Conservation (phyloP, 1,140 invertebrate species). For the Monomorium pharaonis region DNA sequence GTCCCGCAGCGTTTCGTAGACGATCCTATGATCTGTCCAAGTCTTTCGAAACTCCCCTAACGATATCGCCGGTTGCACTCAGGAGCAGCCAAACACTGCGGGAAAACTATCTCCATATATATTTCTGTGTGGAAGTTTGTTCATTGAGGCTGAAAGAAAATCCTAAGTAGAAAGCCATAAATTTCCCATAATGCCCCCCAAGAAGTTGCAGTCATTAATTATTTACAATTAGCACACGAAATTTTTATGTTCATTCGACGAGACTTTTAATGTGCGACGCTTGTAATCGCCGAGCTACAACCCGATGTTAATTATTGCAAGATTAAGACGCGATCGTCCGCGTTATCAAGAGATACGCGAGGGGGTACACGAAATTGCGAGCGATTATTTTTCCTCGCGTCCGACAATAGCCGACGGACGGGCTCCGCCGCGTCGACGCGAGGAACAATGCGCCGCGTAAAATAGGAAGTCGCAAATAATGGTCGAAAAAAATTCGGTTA, state of each 20-base stretch:
- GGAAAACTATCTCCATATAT: slow-evolving; percentile 4
- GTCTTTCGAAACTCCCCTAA: slow-evolving; percentile 47
- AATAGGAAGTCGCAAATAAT: slow-evolving; percentile 46
- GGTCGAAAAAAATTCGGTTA: slow-evolving; percentile 26
- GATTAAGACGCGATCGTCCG: neutral
- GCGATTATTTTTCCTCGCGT: slow-evolving; percentile 15
- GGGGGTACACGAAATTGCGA: slow-evolving; percentile 1
- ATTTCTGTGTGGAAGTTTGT: neutral
- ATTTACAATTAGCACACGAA: neutral
- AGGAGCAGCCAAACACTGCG: neutral
- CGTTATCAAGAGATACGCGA: neutral
- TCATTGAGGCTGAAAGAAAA: neutral
- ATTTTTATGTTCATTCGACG: neutral
- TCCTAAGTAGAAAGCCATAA: neutral
- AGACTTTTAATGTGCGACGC: neutral
- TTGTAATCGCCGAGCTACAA: neutral
- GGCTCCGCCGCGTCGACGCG: neutral
- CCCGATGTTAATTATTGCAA: neutral
- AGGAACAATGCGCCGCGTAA: slow-evolving; percentile 34
- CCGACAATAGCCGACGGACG: neutral
- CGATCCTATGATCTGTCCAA: slow-evolving; percentile 45
- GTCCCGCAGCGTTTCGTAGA: neutral
- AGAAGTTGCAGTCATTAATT: neutral
- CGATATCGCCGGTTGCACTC: neutral
- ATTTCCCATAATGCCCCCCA: neutral